Evolutionary conservation across 2,113 vertebrate species (phyloP).

Genomic region (Gavia stellata): DNA sequence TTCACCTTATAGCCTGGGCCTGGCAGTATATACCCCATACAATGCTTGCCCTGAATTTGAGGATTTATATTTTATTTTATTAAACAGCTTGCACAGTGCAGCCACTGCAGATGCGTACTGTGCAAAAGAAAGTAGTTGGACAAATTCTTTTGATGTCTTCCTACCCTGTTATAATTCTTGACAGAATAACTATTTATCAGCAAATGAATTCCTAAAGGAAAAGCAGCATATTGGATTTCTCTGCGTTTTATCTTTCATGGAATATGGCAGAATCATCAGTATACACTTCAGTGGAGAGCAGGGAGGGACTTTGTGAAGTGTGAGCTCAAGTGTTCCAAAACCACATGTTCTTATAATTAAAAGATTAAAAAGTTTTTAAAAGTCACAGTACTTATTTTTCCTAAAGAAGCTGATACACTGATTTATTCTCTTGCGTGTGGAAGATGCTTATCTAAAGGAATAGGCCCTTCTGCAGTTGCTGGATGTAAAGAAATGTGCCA

Average conservation of each 20-base stretch:
- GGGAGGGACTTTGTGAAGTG: not conserved
- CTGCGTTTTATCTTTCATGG: slow-evolving; percentile 17
- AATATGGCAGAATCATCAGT: slow-evolving; percentile 14
- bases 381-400: not conserved
- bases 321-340: not conserved
- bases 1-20: not conserved
- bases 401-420: not conserved
- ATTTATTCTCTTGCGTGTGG: not conserved
- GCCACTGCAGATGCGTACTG: not conserved
- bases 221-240: slow-evolving; percentile 32
- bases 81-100: not conserved
- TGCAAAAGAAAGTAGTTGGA: not conserved
- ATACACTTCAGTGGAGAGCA: not conserved
- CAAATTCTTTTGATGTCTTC: slow-evolving; percentile 30
- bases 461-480: not conserved
- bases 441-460: not conserved
- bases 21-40: not conserved
- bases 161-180: slow-evolving; percentile 16
- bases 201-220: slow-evolving; percentile 25
- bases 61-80: slow-evolving; percentile 6
- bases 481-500: not conserved
- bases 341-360: not conserved
- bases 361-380: not conserved
- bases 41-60: not conserved
- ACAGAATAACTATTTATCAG: slow-evolving; percentile 35